Evolutionary conservation across 2,113 vertebrate species (phyloP), one percentile per base, ranked within the genome.

Genomic region (Cyprinodon tularosa): DNA sequence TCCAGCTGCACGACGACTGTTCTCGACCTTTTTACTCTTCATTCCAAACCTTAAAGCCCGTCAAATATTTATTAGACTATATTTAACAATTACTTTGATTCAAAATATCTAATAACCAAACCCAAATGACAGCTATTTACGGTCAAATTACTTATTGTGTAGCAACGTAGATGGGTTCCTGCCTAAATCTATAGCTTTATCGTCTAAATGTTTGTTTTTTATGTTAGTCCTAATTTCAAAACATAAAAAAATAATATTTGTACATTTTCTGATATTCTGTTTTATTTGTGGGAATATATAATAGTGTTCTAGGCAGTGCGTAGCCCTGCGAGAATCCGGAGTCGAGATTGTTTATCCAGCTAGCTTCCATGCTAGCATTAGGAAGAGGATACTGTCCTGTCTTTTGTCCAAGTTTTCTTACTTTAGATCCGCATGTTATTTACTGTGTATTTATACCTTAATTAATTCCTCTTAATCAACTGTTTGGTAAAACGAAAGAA

Each of bases 351-450:
- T 83, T 82, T 77, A 71, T 86, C 64, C 37, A 63, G 63, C 47
- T 74, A 77, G 70, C 72, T 86, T 82, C 80, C 59, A 63, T 83
- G 74, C 78, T 75, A 78, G 75, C 81, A 79, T 29, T 29, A 29
- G 29, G 29, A 29, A 62, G 13, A 73, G 22, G 76, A 15, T 47
- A 12, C 4, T 29, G 0, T 68, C 3, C 3, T n/a, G 3, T 45
- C 13, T n/a, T 66, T 61, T 62, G 53, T 10, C 29, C 13, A n/a
- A 40, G 3, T 65, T 40, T 65, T 44, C 29, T 13, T 6, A 7
- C n/a, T 14, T 39, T 67, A 12, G 22, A 45, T 29, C 4, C 42
- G 38, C 38, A 10, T 64, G 40, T 64, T 50, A 10, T 57, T 45
- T 11, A 37, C 12, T 20, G 12, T 45, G 14, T 14, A 42, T 37